Evolutionary conservation across 2,888 invertebrate species (phyloP), one percentile per base, ranked within the genome.

Genomic region (Morpho helenor): DNA sequence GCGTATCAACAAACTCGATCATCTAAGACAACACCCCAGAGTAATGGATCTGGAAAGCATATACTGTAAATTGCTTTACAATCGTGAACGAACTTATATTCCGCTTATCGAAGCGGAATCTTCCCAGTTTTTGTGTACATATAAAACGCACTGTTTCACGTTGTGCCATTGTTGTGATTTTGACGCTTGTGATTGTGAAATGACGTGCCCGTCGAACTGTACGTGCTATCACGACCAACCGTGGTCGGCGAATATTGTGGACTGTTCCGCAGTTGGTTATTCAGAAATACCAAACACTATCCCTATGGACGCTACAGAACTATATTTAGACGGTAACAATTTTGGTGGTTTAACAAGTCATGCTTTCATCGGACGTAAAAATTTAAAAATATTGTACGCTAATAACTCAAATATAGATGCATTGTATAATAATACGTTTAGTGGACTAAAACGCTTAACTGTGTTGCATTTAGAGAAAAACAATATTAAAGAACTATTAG

Each of bases 181-280:
- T 85, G 98, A 97, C 82, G 97, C 97, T 55, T 98, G 98, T 91
- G 98, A 98, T 88, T 98, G 98, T 91, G 97, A 98, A 91, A 98
- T 98, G 96, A 97, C 96, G 68, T 98, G 98, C 81, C 98, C 98
- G 51, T 93, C 93, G 49, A 97, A 97, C 82, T 98, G 98, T 91
- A 96, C 96, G 61, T 98, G 98, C 80, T 98, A 97, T 91, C 97
- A 97, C 80, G 98, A 98, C 88, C 96, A 96, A 76, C 94, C 96
- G 56, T 98, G 98, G 97, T 94, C 96, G 22, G 96, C 96, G 2
- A 98, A 98, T 80, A 96, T 98, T 68, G 97, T 98, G 68, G 97
- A 97, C 84, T 98, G 98, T 86, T 96, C 96, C 16, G 94, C 92
- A 59, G 94, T 95, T 42, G 94, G 94, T 61, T 96, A 96, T 87